Percentiles rank a stretch among this genome's conserved stretches.
phyloP scores from a whole-genome alignment of 2,113 vertebrate genomes.

The Pachyramphus minor region DNA sequence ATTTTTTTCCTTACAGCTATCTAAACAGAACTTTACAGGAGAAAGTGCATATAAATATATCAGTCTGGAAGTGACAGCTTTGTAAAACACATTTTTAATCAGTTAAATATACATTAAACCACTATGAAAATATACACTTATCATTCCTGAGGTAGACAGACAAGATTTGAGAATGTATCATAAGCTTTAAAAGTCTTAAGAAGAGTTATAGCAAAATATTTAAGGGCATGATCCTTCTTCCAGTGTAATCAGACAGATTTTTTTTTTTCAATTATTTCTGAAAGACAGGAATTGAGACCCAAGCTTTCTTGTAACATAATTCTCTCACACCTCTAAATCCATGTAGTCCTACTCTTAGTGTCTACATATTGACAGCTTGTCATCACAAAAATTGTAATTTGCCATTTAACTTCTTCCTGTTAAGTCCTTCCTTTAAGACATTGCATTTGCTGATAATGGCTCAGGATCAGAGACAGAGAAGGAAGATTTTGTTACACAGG shows the following conservation, averaged over 20 bases:
- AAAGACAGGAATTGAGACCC: neutral
- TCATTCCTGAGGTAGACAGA: slow-evolving; percentile 40
- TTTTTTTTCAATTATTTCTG: neutral
- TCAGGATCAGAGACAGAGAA: neutral
- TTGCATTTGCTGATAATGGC: neutral
- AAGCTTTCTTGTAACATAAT: neutral
- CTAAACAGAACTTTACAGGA: slow-evolving; percentile 21
- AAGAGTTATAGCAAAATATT: slow-evolving; percentile 27
- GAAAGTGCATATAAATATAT: slow-evolving; percentile 46
- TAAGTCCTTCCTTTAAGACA: neutral
- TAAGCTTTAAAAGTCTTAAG: slow-evolving; percentile 1
- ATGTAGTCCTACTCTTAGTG: neutral
- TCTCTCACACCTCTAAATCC: neutral
- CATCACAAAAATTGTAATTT: neutral
- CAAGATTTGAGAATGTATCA: neutral
- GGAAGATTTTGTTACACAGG: neutral
- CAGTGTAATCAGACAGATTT: neutral
- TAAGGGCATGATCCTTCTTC: neutral
- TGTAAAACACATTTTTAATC: slow-evolving; percentile 48
- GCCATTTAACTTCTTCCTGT: neutral
- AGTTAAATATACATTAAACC: slow-evolving; percentile 13
- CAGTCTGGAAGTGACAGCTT: slow-evolving; percentile 21
- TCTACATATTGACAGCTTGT: neutral
- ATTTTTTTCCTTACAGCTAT: neutral
- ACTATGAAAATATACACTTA: slow-evolving; percentile 42